Evolutionary conservation across 2,888 invertebrate genomes (phyloP).

Genomic region (Acrocera orbiculus): DNA sequence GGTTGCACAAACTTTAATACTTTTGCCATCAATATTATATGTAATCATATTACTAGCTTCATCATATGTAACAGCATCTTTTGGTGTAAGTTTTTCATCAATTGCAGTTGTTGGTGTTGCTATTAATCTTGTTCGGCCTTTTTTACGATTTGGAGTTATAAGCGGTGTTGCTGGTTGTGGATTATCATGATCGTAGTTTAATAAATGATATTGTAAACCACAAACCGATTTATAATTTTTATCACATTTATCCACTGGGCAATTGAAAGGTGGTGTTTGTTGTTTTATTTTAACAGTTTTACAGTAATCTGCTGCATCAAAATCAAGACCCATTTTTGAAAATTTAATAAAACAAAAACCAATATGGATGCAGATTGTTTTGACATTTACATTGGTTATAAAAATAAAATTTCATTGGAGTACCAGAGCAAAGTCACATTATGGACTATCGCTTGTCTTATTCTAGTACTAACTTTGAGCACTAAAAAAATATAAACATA

Average conservation of each 20-base stretch:
- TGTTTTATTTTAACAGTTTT: constrained; percentile 53
- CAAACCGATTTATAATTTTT: constrained; percentile 73
- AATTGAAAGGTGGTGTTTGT: constrained; percentile 57
- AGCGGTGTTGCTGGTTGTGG: constrained; percentile 46
- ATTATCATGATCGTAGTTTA: constrained; percentile 70
- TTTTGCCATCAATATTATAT: constrained; percentile 68
- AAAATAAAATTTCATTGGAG: no score
- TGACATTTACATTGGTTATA: no score
- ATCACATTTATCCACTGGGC: constrained; percentile 70
- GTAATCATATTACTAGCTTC: constrained; percentile 74
- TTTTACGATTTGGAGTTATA: constrained; percentile 44
- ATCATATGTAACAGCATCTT: constrained; percentile 62
- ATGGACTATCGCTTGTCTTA: no score
- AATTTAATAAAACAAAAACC: no score
- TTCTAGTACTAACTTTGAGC: no score
- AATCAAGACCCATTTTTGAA: constrained; percentile 59
- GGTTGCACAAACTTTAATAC: constrained; percentile 44
- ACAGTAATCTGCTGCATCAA: constrained; percentile 73
- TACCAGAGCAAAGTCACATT: no score
- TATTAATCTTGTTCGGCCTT: constrained; percentile 39
- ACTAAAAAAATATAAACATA: no score
- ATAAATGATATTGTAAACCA: constrained; percentile 71
- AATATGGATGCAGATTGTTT: no score
- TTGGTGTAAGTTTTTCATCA: constrained; percentile 34
- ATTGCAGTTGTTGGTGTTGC: constrained; percentile 25